Evolutionary conservation across 1,140 invertebrate species (phyloP), one percentile per base, ranked within the genome.

Genomic region (Amphibalanus amphitrite): DNA sequence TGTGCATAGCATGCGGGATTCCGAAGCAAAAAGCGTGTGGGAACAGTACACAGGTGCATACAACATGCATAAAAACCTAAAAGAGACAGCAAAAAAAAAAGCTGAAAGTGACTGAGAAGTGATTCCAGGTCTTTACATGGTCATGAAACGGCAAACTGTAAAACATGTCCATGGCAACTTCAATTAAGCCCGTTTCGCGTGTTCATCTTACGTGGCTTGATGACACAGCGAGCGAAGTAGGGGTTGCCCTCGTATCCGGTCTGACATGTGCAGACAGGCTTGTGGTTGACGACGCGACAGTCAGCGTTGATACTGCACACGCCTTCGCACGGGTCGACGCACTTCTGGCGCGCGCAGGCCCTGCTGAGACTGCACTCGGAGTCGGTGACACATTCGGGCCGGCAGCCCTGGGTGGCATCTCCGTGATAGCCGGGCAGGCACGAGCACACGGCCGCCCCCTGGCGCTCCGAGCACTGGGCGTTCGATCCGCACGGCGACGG

Each of bases 191-290:
- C 33, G 4, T 15, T 15, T 38, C 33, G 15, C 33, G 33, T 38
- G 47, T 8, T 23, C 47, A 68, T 26, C 65, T 74, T 64, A 75
- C 75, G 72, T 33, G 82, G 80, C 76, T 79, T 80, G 13, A 77
- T 79, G 69, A 76, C 75, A 74, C 89, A 90, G 73, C 79, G 83
- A 70, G 85, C 81, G 75, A 92, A 90, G 65, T 67, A 67, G 3
- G 91, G 91, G 81, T 93, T 90, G 71, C 92, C 92, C 78, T 92
- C 89, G 78, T 85, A 91, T 25, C 90, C 90, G 75, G 88, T 84
- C 73, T 86, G 82, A 77, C 92, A 95, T 3, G 89, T 89, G 78
- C 92, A 95, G 6, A 92, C 86, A 28, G 78, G 71, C 26, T 71
- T 70, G 71, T 79, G 78, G 67, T 77, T 73, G 59, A 77, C 72